Evolutionary conservation across 2,797 vertebrate species (phyloP), one percentile per base, ranked within the genome.

Genomic region (Ambastaia sidthimunki): DNA sequence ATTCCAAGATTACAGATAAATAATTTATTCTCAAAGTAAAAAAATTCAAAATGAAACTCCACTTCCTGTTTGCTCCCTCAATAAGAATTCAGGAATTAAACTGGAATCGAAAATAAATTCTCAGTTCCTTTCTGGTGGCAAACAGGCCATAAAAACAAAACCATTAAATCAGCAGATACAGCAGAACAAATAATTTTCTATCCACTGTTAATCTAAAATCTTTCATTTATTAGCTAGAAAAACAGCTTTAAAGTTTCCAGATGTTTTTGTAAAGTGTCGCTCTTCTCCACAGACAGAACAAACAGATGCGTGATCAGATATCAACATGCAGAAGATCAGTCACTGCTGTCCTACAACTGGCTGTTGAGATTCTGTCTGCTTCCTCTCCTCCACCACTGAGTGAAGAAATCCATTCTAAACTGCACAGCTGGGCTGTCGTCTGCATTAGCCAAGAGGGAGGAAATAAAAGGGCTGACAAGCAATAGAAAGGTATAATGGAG

Each of bases 391-490:
- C 79, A 62, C 65, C 37, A 50, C 75, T 65, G 67, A 70, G 31
- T 44, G 25, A 75, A 70, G 41, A 69, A 75, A 63, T 31, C 50
- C 44, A 62, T 73, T 41, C 50, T 47, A 21, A 66, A 67, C 78
- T 37, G n/a, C 76, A 79, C 68, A 80, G 78, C 70, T 67, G 78
- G 70, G 73, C 34, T 72, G 77, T 73, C 69, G 57, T 79, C 59
- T 66, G 70, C 78, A 72, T 80, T 47, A 73, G 70, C 70, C 70
- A 73, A 73, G 41, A 44, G 41, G 57, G 69, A 60, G 50, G 4
- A 55, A 80, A 54, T 21, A 76, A 54, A 47, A n/a, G 28, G 62
- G 67, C 55, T 71, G 74, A 67, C 66, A 66, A 59, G 66, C 25
- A 44, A 73, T 7, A 12, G 62, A 63, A 55, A 69, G 52, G 47